Conservation (phyloP, 2,888 invertebrate genomes). For the Dusona sp. region DNA sequence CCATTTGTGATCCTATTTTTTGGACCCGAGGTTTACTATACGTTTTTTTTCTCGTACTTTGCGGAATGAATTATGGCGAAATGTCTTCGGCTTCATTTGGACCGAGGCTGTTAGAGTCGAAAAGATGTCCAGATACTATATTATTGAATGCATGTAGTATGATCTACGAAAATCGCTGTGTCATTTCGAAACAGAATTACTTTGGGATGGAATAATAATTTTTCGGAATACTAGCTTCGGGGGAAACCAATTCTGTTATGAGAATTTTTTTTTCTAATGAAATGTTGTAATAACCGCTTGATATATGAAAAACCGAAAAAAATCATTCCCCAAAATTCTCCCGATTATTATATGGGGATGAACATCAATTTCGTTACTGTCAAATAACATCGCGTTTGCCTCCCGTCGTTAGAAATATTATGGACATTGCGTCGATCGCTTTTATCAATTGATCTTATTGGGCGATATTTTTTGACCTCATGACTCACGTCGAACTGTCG, state of each 20-base stretch:
- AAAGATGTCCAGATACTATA: not conserved
- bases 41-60: not conserved
- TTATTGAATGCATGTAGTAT: not conserved
- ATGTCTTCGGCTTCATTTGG: not conserved
- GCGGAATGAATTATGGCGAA: not conserved
- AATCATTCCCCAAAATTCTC: not conserved
- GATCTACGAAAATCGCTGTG: not conserved
- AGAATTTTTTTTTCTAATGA: not conserved
- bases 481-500: too few relatives aligned
- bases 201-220: not conserved
- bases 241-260: not conserved
- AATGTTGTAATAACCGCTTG: not conserved
- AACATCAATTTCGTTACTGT: not conserved
- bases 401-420: not conserved
- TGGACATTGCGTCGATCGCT: not conserved
- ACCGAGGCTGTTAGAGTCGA: not conserved
- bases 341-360: not conserved
- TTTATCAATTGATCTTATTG: not conserved
- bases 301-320: not conserved
- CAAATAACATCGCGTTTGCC: not conserved
- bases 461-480: too few relatives aligned
- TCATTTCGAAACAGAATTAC: not conserved
- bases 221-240: not conserved
- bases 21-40: not conserved
- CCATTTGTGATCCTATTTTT: constrained; percentile 17